These are phyloP conservation scores for Bilobella aurantiaca DNA, from an alignment of 1,140 invertebrate species.

Conservation along the genomic window DNA sequence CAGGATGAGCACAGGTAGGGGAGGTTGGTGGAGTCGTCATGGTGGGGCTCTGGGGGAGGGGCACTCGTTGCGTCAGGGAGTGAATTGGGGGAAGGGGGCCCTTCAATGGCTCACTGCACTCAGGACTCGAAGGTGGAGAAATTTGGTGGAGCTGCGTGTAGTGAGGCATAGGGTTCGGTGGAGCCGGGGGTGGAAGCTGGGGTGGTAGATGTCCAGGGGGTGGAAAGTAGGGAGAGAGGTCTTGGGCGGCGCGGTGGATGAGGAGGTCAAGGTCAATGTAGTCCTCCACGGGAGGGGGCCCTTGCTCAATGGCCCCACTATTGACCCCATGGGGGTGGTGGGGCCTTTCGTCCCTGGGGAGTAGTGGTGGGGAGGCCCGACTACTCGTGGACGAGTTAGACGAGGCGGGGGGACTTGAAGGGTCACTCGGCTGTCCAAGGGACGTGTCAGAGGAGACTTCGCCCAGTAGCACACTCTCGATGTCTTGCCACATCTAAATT, in stretches of 20 bases:
- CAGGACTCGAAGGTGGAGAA: constrained; percentile 1
- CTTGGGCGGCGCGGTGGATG: constrained; percentile 42
- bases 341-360: neutral
- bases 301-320: constrained; percentile 1
- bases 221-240: constrained; percentile 35
- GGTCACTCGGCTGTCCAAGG: constrained; percentile 23
- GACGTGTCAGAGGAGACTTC: constrained; percentile 36
- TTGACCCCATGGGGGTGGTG: too few species aligned
- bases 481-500: constrained; percentile 43
- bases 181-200: neutral
- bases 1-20: constrained; percentile 26
- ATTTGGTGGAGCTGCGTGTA: neutral
- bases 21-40: constrained; percentile 28
- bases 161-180: neutral
- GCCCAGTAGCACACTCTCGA: constrained; percentile 41
- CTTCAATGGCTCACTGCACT: neutral
- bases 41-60: neutral
- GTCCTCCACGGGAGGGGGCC: constrained; percentile 37
- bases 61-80: neutral
- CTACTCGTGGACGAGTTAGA: constrained; percentile 23
- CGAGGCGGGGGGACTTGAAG: constrained; percentile 28
- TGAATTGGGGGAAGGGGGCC: neutral
- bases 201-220: neutral
- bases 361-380: neutral
- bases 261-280: constrained; percentile 44